Conservation (phyloP, 2,797 vertebrate genomes). For the Sylvia borin region DNA sequence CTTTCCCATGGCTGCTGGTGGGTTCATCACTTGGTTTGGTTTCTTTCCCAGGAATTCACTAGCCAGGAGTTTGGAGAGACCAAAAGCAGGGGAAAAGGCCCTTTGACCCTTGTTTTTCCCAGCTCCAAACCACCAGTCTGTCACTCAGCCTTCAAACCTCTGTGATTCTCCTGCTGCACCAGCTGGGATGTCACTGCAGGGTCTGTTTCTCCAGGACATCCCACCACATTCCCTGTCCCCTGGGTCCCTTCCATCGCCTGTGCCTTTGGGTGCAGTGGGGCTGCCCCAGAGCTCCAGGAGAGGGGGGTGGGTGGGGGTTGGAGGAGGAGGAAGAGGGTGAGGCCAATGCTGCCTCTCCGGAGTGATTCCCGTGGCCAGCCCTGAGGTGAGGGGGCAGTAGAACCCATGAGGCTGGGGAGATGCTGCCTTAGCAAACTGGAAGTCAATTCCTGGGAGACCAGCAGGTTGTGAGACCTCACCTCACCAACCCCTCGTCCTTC, state of each 20-base stretch:
- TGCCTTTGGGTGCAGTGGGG: neutral
- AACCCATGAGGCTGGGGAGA: rapidly evolving
- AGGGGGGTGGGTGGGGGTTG: rapidly evolving
- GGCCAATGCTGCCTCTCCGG: neutral
- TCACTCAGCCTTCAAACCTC: neutral
- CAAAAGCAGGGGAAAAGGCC: neutral
- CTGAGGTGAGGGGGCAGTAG: neutral
- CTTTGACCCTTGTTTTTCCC: neutral
- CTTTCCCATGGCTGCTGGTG: rapidly evolving
- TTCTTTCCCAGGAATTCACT: neutral
- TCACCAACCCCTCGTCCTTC: neutral
- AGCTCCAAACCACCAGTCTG: neutral
- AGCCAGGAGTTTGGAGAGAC: neutral
- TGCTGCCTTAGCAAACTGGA: neutral
- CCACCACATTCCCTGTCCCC: neutral
- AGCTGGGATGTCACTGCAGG: rapidly evolving
- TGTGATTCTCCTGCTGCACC: rapidly evolving
- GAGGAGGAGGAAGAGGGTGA: neutral
- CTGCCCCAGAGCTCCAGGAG: neutral
- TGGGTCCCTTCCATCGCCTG: rapidly evolving
- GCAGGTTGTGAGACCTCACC: neutral
- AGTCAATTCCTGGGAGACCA: rapidly evolving
- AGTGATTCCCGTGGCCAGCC: neutral
- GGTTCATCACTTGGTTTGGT: neutral
- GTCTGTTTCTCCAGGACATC: neutral